Base-by-base conservation (phyloP, 2,797 vertebrate species). In the Argentina silus region DNA sequence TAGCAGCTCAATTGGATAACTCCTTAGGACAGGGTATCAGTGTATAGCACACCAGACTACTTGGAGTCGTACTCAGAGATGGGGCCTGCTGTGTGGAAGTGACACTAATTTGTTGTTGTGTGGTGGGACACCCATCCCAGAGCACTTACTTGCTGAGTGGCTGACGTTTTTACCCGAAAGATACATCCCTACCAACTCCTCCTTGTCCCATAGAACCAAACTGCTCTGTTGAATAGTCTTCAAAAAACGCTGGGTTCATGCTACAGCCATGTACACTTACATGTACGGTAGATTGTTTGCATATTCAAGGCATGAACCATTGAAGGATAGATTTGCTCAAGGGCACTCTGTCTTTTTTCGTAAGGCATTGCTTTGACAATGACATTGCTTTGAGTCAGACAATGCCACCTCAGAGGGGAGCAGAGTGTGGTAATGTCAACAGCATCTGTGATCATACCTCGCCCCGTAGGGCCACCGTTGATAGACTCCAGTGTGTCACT, bases 71-170 rank as follows among this genome's bases (percentile, higher is more conserved):
- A 66, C 44, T 15, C n/a, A 8, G 78, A 74, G 75, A 72, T 78
- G 70, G 70, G 69, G 78, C 36, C 63, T 74, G 23, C 67, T 62
- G 71, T 71, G 78, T 87, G 79, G 81, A 91, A 81, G 83, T 85
- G 88, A 91, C 82, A 83, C 86, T 92, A 88, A 92, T 91, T 89
- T 88, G 86, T 67, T 79, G 84, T 84, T 47, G 50, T n/a, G 19
- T 67, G 64, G 15, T 63, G 66, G 81, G 62, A 63, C 69, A 56
- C 7, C 80, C 10, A 71, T 77, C 81, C 78, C 67, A 8, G 50
- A 83, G 81, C 88, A 80, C 84, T 87, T 85, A 83, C 73, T 45
- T 81, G 45, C 60, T 81, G 65, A 73, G 78, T 69, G 77, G 76
- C 81, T 81, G 75, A 85, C 74, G 79, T 70, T 75, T 48, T 67